phyloP scores from a whole-genome alignment of 2,888 invertebrate genomes.

The Andrena bicolor region DNA sequence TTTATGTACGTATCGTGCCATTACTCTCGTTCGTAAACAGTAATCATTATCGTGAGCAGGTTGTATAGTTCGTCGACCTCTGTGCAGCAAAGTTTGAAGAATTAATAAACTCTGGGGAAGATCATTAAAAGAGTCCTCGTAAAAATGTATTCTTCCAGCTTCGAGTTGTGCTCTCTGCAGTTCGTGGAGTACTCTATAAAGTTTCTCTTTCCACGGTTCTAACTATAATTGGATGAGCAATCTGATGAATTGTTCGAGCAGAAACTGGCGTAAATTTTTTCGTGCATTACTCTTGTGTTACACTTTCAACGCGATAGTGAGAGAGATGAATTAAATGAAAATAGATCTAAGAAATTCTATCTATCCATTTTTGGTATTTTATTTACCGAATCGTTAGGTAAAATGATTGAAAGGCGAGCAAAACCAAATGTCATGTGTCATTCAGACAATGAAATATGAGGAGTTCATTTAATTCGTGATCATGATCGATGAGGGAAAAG shows the following conservation, averaged over 20 bases:
- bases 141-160: neutral
- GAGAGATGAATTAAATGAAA: too few relatives aligned
- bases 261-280: constrained; percentile 3
- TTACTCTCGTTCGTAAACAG: neutral
- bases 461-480: too few relatives aligned
- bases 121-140: constrained; percentile 14
- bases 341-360: too few relatives aligned
- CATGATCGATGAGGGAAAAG: too few relatives aligned
- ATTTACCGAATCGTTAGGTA: too few relatives aligned
- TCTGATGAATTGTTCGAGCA: constrained; percentile 11
- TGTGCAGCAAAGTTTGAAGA: neutral
- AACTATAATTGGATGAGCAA: constrained; percentile 31
- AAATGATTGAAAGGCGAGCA: too few relatives aligned
- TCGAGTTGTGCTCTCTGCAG: constrained; percentile 17
- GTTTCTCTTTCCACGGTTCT: constrained; percentile 7
- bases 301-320: neutral
- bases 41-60: neutral
- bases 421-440: too few relatives aligned
- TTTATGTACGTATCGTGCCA: neutral
- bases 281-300: neutral
- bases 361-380: too few relatives aligned
- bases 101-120: neutral
- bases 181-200: constrained; percentile 2
- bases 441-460: too few relatives aligned
- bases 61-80: neutral